These are phyloP conservation scores for Neosalanx taihuensis DNA, from an alignment of 2,797 vertebrate genomes.

Conservation along the genomic window DNA sequence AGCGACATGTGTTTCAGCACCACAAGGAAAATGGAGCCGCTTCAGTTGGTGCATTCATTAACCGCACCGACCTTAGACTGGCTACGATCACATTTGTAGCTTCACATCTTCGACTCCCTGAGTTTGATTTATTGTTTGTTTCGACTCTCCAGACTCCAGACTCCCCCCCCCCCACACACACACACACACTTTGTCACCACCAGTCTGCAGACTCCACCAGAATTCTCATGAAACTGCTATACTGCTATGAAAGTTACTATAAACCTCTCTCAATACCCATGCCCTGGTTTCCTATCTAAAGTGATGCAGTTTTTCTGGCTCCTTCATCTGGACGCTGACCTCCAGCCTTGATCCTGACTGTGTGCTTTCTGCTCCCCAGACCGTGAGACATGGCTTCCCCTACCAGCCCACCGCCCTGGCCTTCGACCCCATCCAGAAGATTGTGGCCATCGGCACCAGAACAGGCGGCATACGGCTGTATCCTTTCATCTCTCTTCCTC, in stretches of 20 bases:
- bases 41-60: neutral
- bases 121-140: too few relatives aligned
- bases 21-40: slow-evolving; percentile 16
- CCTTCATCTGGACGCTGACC: too few relatives aligned
- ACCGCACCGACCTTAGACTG: neutral
- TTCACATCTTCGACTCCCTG: too few relatives aligned
- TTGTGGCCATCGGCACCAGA: slow-evolving; percentile 92
- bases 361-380: slow-evolving; percentile 69
- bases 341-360: neutral
- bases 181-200: too few relatives aligned
- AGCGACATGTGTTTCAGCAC: slow-evolving; percentile 16
- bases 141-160: too few relatives aligned
- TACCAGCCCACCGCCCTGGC: slow-evolving; percentile 93
- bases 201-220: too few relatives aligned
- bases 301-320: too few relatives aligned
- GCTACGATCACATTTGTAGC: neutral
- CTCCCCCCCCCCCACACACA: too few relatives aligned
- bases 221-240: too few relatives aligned
- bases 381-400: slow-evolving; percentile 95
- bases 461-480: slow-evolving; percentile 95
- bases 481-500: slow-evolving; percentile 75
- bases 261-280: too few relatives aligned
- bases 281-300: too few relatives aligned
- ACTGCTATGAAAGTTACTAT: too few relatives aligned
- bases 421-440: slow-evolving; percentile 97